phyloP scores from a whole-genome alignment of 1,140 invertebrate species.

The Microvelia longipes region DNA sequence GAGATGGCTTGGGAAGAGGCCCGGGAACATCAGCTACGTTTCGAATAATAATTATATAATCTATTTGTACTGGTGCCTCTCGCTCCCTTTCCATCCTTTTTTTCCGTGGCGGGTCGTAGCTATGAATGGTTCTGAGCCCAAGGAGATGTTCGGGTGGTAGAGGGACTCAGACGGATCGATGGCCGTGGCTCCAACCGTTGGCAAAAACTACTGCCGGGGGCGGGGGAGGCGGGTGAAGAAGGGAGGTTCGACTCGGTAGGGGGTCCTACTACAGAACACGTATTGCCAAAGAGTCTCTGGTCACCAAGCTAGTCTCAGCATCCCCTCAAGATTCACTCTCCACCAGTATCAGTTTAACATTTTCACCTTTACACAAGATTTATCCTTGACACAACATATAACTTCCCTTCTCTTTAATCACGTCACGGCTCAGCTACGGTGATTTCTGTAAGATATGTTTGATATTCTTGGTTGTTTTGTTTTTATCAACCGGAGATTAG shows the following conservation, averaged over 20 bases:
- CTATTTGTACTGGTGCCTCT: not conserved
- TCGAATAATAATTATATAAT: not conserved
- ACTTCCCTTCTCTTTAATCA: too few species aligned
- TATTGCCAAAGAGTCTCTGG: not conserved
- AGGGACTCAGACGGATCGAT: slow-evolving; percentile 11
- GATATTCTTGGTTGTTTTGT: not conserved
- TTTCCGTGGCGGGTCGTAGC: too few species aligned
- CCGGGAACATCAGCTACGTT: not conserved
- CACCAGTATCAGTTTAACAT: too few species aligned
- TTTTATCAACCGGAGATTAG: not conserved
- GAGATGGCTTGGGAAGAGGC: too few species aligned
- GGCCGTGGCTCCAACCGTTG: slow-evolving; percentile 11
- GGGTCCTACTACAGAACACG: not conserved
- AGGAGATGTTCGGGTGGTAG: slow-evolving; percentile 12
- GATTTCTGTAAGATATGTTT: not conserved
- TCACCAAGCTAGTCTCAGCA: not conserved
- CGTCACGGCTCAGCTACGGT: not conserved
- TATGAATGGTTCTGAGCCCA: slow-evolving; percentile 8
- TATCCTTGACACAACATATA: too few species aligned
- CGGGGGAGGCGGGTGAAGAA: slow-evolving; percentile 7
- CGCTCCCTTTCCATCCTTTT: too few species aligned
- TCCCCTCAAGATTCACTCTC: not conserved
- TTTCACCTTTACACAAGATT: too few species aligned
- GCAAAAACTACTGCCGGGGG: slow-evolving; percentile 14
- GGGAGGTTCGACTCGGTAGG: too few species aligned